These are phyloP conservation scores for Crotalus horridus DNA, from an alignment of 2,113 vertebrate genomes.

Conservation along the genomic window DNA sequence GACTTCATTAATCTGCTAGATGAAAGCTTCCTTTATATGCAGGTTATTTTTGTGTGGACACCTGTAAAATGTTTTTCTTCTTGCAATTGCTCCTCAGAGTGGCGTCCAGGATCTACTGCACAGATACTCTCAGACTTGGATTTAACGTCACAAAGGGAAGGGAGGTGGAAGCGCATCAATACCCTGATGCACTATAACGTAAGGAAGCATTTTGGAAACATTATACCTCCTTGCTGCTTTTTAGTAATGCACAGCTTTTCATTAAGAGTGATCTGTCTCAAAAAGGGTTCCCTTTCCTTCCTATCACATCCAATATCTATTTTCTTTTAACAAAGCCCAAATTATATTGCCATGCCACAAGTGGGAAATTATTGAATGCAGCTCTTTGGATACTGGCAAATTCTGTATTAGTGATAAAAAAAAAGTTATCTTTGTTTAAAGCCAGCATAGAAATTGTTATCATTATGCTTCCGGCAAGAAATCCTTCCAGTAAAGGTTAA, in stretches of 20 bases:
- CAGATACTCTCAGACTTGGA: slow-evolving; percentile 97
- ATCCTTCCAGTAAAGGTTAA: background rate
- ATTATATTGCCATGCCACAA: slow-evolving; percentile 14
- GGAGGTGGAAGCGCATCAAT: slow-evolving; percentile 91
- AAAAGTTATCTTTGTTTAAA: slow-evolving; percentile 7
- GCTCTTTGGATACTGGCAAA: background rate
- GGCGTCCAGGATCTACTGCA: slow-evolving; percentile 95
- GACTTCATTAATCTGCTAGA: slow-evolving; percentile 20
- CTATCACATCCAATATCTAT: background rate
- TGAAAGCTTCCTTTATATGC: slow-evolving; percentile 10
- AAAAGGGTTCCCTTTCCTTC: background rate
- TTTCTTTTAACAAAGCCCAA: background rate
- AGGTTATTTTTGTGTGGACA: slow-evolving; percentile 15
- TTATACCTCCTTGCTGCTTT: slow-evolving; percentile 31
- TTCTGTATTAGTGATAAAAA: slow-evolving; percentile 2
- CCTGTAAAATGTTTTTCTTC: slow-evolving; percentile 38
- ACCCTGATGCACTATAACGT: slow-evolving; percentile 97
- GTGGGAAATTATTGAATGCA: background rate
- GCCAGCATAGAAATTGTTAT: slow-evolving; percentile 4
- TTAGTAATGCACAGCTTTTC: slow-evolving; percentile 23
- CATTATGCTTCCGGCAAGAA: background rate
- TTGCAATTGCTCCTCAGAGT: slow-evolving; percentile 75
- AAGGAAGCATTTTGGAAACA: slow-evolving; percentile 62
- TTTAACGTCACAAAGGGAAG: slow-evolving; percentile 94
- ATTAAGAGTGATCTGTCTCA: background rate